These are phyloP conservation scores for Scaptomyza polygonia DNA, from an alignment of 2,888 invertebrate species.

Conservation along the genomic window DNA sequence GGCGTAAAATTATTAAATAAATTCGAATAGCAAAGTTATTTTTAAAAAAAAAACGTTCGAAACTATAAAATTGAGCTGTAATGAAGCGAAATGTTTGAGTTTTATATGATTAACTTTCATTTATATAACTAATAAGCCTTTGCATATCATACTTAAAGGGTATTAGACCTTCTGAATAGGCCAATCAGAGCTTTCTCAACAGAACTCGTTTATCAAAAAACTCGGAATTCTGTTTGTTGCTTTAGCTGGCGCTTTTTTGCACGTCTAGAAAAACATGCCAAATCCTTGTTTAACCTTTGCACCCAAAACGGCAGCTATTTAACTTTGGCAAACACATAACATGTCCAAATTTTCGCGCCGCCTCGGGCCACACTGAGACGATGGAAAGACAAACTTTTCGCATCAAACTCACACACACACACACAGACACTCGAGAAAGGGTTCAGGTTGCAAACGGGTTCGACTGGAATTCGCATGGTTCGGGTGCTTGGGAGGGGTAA, in stretches of 20 bases:
- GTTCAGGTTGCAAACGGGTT: constrained; percentile 61
- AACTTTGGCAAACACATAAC: constrained; percentile 77
- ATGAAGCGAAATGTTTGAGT: too few species aligned
- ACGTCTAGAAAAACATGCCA: constrained; percentile 64
- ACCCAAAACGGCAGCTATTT: constrained; percentile 73
- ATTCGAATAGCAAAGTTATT: constrained; percentile 4
- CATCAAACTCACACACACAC: constrained; percentile 45
- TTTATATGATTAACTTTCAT: too few species aligned
- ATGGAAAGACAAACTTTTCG: constrained; percentile 62
- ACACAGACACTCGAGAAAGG: constrained; percentile 34
- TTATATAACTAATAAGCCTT: neutral
- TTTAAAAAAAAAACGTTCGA: neutral
- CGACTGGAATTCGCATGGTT: constrained; percentile 62
- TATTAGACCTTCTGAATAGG: constrained; percentile 10
- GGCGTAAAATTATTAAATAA: constrained; percentile 29
- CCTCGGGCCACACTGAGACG: constrained; percentile 49
- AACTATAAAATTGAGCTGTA: neutral
- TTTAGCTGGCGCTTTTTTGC: constrained; percentile 49
- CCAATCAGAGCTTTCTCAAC: constrained; percentile 28
- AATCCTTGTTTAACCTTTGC: constrained; percentile 83
- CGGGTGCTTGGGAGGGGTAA: constrained; percentile 22
- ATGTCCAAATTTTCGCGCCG: constrained; percentile 82
- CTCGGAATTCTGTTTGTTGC: constrained; percentile 23
- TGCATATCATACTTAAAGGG: constrained; percentile 8
- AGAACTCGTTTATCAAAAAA: constrained; percentile 30